phyloP scores from a whole-genome alignment of 2,888 invertebrate species.

The Himalopsyche anomala region DNA sequence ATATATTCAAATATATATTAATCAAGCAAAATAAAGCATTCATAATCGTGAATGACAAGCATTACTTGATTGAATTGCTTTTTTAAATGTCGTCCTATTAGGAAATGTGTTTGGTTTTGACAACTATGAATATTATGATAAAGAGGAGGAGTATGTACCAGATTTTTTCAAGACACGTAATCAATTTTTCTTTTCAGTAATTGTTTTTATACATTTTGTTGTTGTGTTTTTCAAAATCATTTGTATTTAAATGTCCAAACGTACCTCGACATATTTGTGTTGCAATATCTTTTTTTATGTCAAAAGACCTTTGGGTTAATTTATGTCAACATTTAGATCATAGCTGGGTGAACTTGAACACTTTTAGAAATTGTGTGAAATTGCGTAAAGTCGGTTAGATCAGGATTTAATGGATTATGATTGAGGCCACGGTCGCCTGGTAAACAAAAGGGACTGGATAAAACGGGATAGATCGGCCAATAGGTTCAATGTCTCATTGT shows the following conservation, averaged over 20 bases:
- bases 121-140: no score
- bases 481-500: constrained; percentile 59
- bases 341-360: background rate
- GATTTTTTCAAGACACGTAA: no score
- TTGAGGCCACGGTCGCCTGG: background rate
- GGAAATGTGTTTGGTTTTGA: no score
- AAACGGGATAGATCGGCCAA: constrained; percentile 47
- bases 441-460: background rate
- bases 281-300: background rate
- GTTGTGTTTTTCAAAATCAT: background rate
- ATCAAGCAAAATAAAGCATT: no score
- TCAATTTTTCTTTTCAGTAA: no score
- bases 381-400: constrained; percentile 11
- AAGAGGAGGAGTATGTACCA: no score
- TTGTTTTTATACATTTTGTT: no score
- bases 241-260: background rate
- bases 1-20: no score
- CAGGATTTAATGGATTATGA: background rate
- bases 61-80: no score
- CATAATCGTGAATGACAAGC: no score
- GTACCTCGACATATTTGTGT: background rate
- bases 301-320: background rate
- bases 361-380: background rate
- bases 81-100: no score
- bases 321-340: background rate